phyloP scores from a whole-genome alignment of 2,888 invertebrate genomes.

The Patella depressa region DNA sequence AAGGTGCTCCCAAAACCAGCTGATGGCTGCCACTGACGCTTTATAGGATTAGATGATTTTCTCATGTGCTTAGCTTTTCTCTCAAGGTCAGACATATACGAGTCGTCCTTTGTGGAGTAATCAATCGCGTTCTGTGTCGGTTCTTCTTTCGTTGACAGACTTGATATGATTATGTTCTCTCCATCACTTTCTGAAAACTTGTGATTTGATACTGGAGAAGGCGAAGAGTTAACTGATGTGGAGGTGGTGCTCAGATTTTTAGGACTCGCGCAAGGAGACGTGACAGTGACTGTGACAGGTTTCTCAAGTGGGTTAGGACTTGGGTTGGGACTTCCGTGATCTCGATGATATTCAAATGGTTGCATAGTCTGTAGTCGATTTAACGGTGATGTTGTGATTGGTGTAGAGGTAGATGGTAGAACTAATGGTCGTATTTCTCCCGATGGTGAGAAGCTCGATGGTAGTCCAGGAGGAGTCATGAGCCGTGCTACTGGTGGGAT shows the following conservation, averaged over 20 bases:
- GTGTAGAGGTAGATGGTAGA: slow-evolving; percentile 71
- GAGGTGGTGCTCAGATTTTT: slow-evolving; percentile 55
- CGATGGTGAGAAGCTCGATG: slow-evolving; percentile 52
- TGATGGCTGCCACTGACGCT: slow-evolving; percentile 72
- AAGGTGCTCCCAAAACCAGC: slow-evolving; percentile 65
- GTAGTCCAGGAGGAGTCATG: slow-evolving; percentile 49
- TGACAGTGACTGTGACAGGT: slow-evolving; percentile 13
- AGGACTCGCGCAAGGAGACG: slow-evolving; percentile 41
- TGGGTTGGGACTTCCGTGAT: slow-evolving; percentile 46
- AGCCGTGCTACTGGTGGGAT: slow-evolving; percentile 51
- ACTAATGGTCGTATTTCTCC: slow-evolving; percentile 52
- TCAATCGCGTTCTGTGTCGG: slow-evolving; percentile 47
- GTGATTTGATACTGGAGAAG: slow-evolving; percentile 47
- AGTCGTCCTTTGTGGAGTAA: slow-evolving; percentile 58
- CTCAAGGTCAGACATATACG: slow-evolving; percentile 48
- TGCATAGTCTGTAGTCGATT: slow-evolving; percentile 95
- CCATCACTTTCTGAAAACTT: slow-evolving; percentile 32
- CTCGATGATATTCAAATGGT: slow-evolving; percentile 87
- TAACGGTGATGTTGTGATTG: slow-evolving; percentile 82
- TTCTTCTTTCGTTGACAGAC: slow-evolving; percentile 44
- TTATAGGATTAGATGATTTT: slow-evolving; percentile 71
- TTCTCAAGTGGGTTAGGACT: slow-evolving; percentile 33
- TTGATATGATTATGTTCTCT: slow-evolving; percentile 26
- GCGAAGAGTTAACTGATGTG: slow-evolving; percentile 51
- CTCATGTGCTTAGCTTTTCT: slow-evolving; percentile 69